Percentiles rank a stretch among this genome's conserved stretches.
phyloP scores from a whole-genome alignment of 1,140 invertebrate species.

The Leptinotarsa undecemlineata region DNA sequence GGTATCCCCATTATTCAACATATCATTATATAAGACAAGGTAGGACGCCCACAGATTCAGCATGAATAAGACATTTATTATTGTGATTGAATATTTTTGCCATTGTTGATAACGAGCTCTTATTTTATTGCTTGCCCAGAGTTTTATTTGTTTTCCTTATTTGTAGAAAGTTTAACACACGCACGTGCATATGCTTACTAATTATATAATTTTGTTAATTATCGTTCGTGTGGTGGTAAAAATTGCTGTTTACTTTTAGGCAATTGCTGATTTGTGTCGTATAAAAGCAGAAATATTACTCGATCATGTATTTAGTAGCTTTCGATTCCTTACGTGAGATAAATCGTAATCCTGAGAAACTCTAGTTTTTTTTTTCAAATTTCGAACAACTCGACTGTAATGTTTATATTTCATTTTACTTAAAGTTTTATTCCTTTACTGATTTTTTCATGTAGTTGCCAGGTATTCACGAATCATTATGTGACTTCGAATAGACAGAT shows the following conservation, averaged over 20 bases:
- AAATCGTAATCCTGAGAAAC: too few species aligned
- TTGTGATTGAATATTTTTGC: constrained; percentile 4
- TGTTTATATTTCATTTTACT: too few species aligned
- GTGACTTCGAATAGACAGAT: too few species aligned
- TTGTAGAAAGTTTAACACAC: constrained; percentile 23
- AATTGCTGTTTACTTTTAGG: not conserved
- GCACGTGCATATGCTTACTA: constrained; percentile 20
- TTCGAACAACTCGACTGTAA: too few species aligned
- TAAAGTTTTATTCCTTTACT: too few species aligned
- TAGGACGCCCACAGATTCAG: not conserved
- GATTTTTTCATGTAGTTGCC: too few species aligned
- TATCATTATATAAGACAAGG: too few species aligned
- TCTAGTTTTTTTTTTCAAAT: too few species aligned
- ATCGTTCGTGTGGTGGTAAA: constrained; percentile 4
- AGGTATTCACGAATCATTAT: too few species aligned
- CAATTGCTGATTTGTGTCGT: constrained; percentile 3
- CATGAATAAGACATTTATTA: not conserved
- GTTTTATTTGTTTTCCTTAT: constrained; percentile 17
- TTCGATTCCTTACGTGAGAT: not conserved
- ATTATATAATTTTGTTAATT: constrained; percentile 19
- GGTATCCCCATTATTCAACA: not conserved
- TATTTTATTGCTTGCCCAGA: constrained; percentile 10
- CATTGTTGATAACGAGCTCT: not conserved
- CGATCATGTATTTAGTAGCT: not conserved
- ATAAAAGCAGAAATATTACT: not conserved